Evolutionary conservation across 2,113 vertebrate species (phyloP).

Genomic region (Butorides virescens): DNA sequence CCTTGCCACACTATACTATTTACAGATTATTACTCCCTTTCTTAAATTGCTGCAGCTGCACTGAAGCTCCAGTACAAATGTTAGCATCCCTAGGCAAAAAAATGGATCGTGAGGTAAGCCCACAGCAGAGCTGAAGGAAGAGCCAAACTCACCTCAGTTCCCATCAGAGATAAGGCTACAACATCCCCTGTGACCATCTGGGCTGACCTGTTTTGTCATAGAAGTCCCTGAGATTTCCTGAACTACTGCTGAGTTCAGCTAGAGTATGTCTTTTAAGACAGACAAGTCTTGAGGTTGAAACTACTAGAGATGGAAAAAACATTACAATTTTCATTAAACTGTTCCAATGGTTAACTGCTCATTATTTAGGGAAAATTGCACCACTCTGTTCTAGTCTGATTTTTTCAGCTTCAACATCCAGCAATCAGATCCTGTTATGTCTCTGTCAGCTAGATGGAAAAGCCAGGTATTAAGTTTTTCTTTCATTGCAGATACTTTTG

Average conservation of each 20-base stretch:
- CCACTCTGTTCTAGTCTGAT: background rate
- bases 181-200: background rate
- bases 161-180: background rate
- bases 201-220: background rate
- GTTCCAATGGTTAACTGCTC: background rate
- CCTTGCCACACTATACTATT: background rate
- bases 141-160: background rate
- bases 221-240: background rate
- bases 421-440: background rate
- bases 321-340: background rate
- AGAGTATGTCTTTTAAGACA: background rate
- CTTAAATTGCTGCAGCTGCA: background rate
- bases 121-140: background rate
- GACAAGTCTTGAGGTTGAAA: background rate
- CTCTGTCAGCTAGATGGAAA: background rate
- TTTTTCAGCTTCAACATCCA: background rate
- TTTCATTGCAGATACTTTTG: background rate
- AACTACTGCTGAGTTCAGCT: background rate
- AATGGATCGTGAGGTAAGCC: background rate
- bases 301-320: background rate
- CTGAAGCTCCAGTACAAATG: background rate
- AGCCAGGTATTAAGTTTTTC: background rate
- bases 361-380: background rate
- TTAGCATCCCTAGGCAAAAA: background rate
- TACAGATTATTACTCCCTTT: background rate